Conservation (phyloP, 1,140 invertebrate species). For the Macrosteles quadrilineatus region DNA sequence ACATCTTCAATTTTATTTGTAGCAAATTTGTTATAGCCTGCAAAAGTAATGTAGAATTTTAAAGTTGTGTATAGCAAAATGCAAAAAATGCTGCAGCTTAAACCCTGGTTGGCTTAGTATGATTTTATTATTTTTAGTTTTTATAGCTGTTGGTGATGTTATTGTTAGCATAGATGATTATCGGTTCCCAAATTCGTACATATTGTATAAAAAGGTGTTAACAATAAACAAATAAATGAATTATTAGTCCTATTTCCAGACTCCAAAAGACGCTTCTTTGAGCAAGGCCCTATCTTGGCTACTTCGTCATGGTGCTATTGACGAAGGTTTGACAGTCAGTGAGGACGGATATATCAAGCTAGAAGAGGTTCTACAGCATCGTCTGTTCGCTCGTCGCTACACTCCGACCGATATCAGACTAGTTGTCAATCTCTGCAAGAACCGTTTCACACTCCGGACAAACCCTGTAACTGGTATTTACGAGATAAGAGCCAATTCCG, state of each 20-base stretch:
- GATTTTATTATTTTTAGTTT: too few species aligned
- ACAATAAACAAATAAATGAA: too few species aligned
- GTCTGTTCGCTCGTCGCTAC: not conserved
- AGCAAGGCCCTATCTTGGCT: constrained; percentile 8
- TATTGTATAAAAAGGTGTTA: too few species aligned
- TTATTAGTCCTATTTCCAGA: constrained; percentile 7
- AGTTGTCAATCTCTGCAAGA: not conserved
- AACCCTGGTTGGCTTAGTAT: too few species aligned
- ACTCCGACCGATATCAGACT: not conserved
- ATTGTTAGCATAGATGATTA: too few species aligned
- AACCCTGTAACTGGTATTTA: not conserved
- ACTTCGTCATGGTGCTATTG: constrained; percentile 10
- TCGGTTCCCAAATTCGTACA: too few species aligned
- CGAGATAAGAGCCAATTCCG: constrained; percentile 18
- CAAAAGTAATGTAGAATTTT: too few species aligned
- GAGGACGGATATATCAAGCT: constrained; percentile 6
- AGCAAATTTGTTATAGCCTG: too few species aligned
- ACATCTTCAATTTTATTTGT: too few species aligned
- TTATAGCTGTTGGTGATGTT: too few species aligned
- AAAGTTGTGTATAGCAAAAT: too few species aligned
- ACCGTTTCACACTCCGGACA: not conserved
- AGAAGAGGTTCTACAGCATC: not conserved
- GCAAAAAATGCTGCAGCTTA: too few species aligned
- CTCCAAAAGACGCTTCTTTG: not conserved
- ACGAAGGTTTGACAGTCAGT: not conserved